These are phyloP conservation scores for Apamea crenata DNA, from an alignment of 2,888 invertebrate species.

Conservation along the genomic window DNA sequence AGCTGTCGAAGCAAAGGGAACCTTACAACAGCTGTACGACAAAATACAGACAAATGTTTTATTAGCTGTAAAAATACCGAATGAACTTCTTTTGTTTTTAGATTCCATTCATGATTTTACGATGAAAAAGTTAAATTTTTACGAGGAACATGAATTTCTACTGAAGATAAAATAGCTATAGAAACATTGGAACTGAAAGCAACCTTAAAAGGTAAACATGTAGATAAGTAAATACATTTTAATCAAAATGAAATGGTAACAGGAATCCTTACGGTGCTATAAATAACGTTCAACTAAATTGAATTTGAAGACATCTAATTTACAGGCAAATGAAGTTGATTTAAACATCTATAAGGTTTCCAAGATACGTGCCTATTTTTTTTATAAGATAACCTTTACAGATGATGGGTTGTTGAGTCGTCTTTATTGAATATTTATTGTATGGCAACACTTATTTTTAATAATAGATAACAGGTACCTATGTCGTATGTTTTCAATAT, in stretches of 20 bases:
- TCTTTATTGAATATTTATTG: background rate
- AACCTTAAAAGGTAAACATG: conserved; percentile 12
- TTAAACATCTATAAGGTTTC: conserved; percentile 50
- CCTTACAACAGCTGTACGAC: conserved; percentile 22
- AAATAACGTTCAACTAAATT: conserved; percentile 61
- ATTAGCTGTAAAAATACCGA: conserved; percentile 22
- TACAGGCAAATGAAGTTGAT: conserved; percentile 53
- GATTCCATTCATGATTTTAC: conserved; percentile 10
- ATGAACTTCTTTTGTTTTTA: conserved; percentile 9
- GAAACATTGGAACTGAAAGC: background rate
- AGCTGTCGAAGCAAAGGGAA: background rate
- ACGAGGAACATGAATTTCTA: conserved; percentile 9
- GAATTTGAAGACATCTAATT: conserved; percentile 62
- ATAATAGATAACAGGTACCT: background rate
- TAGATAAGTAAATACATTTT: conserved; percentile 30
- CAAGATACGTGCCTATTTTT: conserved; percentile 18
- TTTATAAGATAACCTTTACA: conserved; percentile 1
- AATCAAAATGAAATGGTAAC: conserved; percentile 45
- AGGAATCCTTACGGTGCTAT: conserved; percentile 45
- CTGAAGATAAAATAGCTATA: background rate
- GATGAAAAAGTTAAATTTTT: conserved; percentile 1
- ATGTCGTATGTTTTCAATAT: background rate
- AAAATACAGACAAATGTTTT: conserved; percentile 13
- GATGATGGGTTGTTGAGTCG: background rate
- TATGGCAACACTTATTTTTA: background rate